Conservation (phyloP, 2,113 vertebrate genomes). For the Ceyx cyanopectus region DNA sequence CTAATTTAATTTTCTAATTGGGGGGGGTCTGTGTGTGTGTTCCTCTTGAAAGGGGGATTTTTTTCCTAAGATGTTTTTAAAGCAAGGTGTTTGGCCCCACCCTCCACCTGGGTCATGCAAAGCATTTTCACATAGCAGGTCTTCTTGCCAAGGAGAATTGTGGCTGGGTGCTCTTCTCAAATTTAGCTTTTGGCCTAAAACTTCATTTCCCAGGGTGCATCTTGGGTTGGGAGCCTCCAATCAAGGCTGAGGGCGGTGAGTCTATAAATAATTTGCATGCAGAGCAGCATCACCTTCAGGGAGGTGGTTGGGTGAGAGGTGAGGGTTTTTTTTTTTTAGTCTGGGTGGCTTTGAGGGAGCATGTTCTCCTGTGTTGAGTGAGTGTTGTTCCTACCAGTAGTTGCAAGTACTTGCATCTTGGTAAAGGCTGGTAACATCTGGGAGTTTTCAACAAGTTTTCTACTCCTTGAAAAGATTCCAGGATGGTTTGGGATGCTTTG, state of each 20-base stretch:
- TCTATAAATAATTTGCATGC: background rate
- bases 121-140: accelerated
- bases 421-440: background rate
- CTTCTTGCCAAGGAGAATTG: accelerated
- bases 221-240: background rate
- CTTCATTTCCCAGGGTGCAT: slow-evolving; percentile 23
- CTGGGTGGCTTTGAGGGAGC: background rate
- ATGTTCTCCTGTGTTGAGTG: accelerated
- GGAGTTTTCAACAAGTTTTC: background rate
- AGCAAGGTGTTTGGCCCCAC: accelerated
- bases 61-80: accelerated
- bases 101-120: accelerated
- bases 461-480: accelerated
- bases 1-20: accelerated
- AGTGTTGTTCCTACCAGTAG: background rate
- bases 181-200: background rate
- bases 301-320: accelerated
- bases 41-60: accelerated
- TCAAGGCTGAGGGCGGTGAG: background rate
- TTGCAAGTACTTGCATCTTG: accelerated
- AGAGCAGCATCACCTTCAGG: accelerated
- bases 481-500: accelerated
- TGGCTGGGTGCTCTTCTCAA: accelerated
- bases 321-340: accelerated
- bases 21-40: no score